phyloP scores from a whole-genome alignment of 2,797 vertebrate species.

The Sternarchorhynchus goeldii region DNA sequence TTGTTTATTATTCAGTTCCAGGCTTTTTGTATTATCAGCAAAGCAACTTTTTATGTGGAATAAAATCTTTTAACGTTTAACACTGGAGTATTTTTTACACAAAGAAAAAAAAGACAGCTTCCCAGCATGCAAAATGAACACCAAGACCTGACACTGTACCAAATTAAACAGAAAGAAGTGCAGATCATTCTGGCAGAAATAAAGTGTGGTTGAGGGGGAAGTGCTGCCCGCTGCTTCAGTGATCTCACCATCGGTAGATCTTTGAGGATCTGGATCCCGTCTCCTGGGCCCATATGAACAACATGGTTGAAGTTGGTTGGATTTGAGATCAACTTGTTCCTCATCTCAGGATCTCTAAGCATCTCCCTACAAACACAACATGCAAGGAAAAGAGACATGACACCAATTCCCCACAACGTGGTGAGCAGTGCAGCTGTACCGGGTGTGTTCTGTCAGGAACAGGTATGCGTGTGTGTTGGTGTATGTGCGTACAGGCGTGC shows the following conservation, averaged over 20 bases:
- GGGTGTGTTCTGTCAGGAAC: not conserved
- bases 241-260: conserved; percentile 91
- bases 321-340: conserved; percentile 98
- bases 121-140: not conserved
- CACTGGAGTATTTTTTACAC: too few relatives aligned
- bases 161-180: not conserved
- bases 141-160: not conserved
- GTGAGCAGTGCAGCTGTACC: not conserved
- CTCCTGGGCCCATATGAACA: conserved; percentile 99
- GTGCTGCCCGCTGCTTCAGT: not conserved
- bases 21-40: too few relatives aligned
- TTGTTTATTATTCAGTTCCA: too few relatives aligned
- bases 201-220: conserved; percentile 4
- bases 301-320: conserved; percentile 99
- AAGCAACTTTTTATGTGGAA: too few relatives aligned
- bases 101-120: not conserved
- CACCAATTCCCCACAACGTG: too few relatives aligned
- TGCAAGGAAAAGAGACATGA: not conserved
- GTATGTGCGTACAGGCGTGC: too few relatives aligned
- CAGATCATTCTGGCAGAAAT: conserved; percentile 4
- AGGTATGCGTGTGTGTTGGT: too few relatives aligned
- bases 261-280: conserved; percentile 98
- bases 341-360: conserved; percentile 98
- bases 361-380: conserved; percentile 84
- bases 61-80: too few relatives aligned